These are phyloP conservation scores for Bubalus kerabau DNA, from an alignment of 2,113 vertebrate genomes.

Conservation along the genomic window DNA sequence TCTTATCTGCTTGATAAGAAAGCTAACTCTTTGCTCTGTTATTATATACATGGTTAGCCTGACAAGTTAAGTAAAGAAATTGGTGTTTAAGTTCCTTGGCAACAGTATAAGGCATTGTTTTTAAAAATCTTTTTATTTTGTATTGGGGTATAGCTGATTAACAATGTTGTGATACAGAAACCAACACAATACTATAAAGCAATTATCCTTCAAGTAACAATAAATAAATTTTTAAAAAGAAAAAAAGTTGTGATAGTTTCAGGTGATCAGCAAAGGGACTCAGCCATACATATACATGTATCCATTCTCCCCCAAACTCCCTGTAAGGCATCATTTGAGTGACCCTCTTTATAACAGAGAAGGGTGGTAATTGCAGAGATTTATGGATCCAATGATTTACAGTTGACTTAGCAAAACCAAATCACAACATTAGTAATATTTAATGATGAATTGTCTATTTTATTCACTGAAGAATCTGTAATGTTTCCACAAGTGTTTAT, in stretches of 20 bases:
- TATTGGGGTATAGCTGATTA: background rate
- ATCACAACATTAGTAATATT: background rate
- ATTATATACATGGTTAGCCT: background rate
- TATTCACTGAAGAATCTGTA: background rate
- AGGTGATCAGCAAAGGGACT: background rate
- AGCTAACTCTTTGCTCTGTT: background rate
- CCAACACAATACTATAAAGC: background rate
- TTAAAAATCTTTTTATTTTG: background rate
- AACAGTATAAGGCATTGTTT: background rate
- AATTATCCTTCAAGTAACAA: background rate
- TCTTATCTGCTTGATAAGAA: background rate
- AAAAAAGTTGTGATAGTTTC: background rate
- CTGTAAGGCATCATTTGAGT: background rate
- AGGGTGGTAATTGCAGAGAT: background rate
- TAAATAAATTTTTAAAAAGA: background rate
- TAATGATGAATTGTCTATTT: background rate
- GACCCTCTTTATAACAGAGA: background rate
- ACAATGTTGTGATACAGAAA: background rate
- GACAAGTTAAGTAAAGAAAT: background rate
- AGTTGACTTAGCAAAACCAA: background rate
- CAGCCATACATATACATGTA: background rate
- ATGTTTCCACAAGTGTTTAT: background rate
- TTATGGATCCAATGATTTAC: background rate
- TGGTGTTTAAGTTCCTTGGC: background rate
- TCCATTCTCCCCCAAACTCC: background rate